Percentiles rank a stretch among this genome's conserved stretches.
These are phyloP conservation scores for Nothobranchius furzeri DNA, from an alignment of 2,113 vertebrate genomes.

Conservation along the genomic window DNA sequence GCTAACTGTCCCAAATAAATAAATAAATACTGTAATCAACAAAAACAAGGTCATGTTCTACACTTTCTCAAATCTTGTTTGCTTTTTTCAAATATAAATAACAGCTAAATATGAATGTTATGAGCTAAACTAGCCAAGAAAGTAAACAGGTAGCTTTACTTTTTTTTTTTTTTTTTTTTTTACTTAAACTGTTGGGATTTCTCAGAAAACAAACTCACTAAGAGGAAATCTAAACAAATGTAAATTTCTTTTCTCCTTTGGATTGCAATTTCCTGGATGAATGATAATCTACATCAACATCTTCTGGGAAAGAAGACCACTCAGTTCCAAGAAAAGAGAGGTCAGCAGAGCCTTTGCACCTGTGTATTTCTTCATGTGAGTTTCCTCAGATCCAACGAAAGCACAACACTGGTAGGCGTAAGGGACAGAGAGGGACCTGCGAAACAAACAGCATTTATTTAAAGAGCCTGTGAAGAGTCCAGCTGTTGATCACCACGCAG, in stretches of 20 bases:
- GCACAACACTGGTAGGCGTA: constrained; percentile 99
- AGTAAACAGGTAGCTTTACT: too few relatives aligned
- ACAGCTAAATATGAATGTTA: not conserved
- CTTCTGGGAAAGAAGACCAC: not conserved
- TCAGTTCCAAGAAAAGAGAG: not conserved
- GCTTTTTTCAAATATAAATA: not conserved
- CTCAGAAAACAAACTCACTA: too few relatives aligned
- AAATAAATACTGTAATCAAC: not conserved
- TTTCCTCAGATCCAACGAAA: constrained; percentile 85
- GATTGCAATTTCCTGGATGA: too few relatives aligned
- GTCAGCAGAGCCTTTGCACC: constrained; percentile 48
- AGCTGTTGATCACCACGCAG: constrained; percentile 4
- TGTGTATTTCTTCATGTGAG: constrained; percentile 76
- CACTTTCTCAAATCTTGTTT: not conserved
- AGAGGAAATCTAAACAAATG: too few relatives aligned
- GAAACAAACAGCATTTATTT: constrained; percentile 25
- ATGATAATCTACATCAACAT: not conserved
- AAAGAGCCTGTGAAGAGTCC: constrained; percentile 11
- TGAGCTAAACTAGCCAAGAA: not conserved
- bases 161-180: not conserved
- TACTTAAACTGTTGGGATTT: not conserved
- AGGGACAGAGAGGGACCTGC: constrained; percentile 92
- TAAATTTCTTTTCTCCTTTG: too few relatives aligned
- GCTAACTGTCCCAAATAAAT: not conserved
- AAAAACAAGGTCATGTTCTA: too few relatives aligned